Evolutionary conservation across 2,888 invertebrate genomes (phyloP), one percentile per base, ranked within the genome.

Genomic region (Xanthia icteritia): DNA sequence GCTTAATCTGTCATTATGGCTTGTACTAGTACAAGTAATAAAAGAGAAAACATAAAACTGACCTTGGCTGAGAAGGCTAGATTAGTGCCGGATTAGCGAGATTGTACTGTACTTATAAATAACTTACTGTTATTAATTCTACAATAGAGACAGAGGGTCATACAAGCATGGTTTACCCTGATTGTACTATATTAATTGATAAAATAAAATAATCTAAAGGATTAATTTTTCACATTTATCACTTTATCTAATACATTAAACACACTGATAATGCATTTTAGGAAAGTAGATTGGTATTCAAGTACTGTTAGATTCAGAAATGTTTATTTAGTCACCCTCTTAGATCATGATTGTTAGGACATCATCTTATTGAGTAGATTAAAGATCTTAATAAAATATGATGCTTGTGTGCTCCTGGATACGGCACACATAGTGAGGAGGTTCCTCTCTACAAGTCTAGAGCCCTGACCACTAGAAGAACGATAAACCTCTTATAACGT

Each of bases 191-290:
- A 42, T 58, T 79, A 31, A 63, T 75, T 75, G 82, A 75, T 79
- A 63, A 81, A 66, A 42, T 36, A 67, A 64, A 66, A 39, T 45
- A 79, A 81, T 78, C 73, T 63, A 17, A 42, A 67, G 76, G 66
- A 82, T 79, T 76, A 75, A 48, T 82, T 82, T 31, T 63, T 9
- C 39, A 0, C n/a, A 45, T 60, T 65, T 73, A 79, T 81, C 64
- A 54, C 45, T 42, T 36, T 66, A 74, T 81, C 79, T 79, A 61
- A 61, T 54, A 54, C 13, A 51, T n/a, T 64, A 58, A 65, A 54
- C 15, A 48, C 42, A 63, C 66, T 61, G 79, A 79, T 79, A 79
- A 67, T 42, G 56, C 0, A 42, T n/a, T n/a, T 69, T 20, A 51
- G 42, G 60, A 17, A 48, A 27, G n/a, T 61, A 39, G 9, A 48